Evolutionary conservation across 2,888 invertebrate species (phyloP), one percentile per base, ranked within the genome.

Genomic region (Cenopis cana): DNA sequence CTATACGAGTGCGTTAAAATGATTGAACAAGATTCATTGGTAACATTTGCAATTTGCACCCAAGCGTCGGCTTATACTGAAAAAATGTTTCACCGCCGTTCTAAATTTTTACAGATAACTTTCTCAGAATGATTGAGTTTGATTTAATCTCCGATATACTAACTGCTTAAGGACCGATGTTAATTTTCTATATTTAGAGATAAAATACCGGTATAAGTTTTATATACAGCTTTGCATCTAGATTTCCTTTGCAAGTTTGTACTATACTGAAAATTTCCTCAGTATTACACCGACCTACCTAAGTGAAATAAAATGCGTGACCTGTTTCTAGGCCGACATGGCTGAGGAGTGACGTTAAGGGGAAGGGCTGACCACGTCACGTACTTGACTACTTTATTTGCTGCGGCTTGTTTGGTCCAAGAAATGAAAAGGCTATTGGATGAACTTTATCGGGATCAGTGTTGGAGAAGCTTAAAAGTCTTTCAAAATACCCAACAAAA

Each of bases 301-400:
- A 57, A 18, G 61, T 70, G 60, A 60, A 66, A 55, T 71, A 55
- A 70, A 71, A 61, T 71, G 66, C 70, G 66, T 71, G 70, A 71
- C 70, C 70, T 71, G 60, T 66, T 66, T 66, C 46, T 36, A 55
- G 59, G 20, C 59, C 60, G 60, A 46, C 59, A 54, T 14, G 54
- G 52, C 62, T 49, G 54, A 18, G 54, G 41, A 60, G 57, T 65
- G 59, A 50, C 59, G 65, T 65, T 33, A 33, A 33, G 70, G 59
- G 33, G 62, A 57, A 66, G 59, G 70, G 65, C 46, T 55, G 33
- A 20, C 49, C 52, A 18, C 52, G 59, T 59, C 65, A 70, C 54
- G 33, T 66, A 60, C 64, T 62, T 57, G 50, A 65, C 64, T 52
- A 64, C 52, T 69, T 69, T 57, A 69, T 69, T 69, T 41, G 57